Evolutionary conservation across 2,797 vertebrate genomes (phyloP), one percentile per base, ranked within the genome.

Genomic region (Clarias fuscus): DNA sequence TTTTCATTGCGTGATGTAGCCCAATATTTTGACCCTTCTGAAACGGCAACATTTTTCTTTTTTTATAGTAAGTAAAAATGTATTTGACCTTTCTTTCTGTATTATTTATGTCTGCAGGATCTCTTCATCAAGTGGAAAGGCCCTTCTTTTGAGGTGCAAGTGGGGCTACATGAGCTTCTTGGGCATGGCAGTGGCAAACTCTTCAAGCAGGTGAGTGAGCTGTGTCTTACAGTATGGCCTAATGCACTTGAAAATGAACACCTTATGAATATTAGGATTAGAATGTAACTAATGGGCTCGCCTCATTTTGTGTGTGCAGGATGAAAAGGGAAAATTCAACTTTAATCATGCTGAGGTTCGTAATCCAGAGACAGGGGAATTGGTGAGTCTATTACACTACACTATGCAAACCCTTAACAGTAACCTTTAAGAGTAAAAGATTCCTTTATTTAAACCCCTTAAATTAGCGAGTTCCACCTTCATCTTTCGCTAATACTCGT

Each of bases 181-280:
- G 97, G 97, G 10, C 97, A 98, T 0, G 97, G 97, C 86, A 98
- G 97, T 0, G 97, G 97, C 15, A 98, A 98, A 88, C 95, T 98
- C 70, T 97, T 98, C 75, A 95, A 97, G 30, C 95, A 98, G 97
- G 97, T 98, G 64, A 89, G 89, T 64, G 58, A 27, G 2, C 17
- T 40, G 7, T 71, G 59, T 68, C 58, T 20, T 75, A 8, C 22
- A 30, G 1, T 18, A 14, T 17, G 10, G 24, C 40, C 3, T 24
- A 27, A 15, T 76, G 27, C 68, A 14, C 18, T 77, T 77, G 18
- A 56, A 56, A 56, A 13, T 37, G 27, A 64, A 24, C 56, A n/a
- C 20, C 22, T 59, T 0, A 76, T 0, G 11, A 48, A 15, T 53
- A 20, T 77, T 18, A 3, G 2, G 18, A 1, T 58, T 56, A 58